These are phyloP conservation scores for Apoderus coryli DNA, from an alignment of 2,888 invertebrate genomes.

Conservation along the genomic window DNA sequence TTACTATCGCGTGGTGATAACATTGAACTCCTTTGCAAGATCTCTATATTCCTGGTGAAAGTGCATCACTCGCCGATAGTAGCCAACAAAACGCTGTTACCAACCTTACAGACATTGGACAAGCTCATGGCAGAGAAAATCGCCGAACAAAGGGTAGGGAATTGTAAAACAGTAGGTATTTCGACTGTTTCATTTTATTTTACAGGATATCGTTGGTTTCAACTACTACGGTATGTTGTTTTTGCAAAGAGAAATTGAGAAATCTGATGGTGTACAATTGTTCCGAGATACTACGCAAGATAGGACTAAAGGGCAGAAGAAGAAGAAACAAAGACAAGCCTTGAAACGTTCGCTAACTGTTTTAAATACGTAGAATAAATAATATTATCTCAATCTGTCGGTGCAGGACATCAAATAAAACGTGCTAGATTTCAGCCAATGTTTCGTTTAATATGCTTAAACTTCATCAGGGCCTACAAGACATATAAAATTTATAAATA, in stretches of 20 bases:
- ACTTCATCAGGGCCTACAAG: too few relatives aligned
- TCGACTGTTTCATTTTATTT: conserved; percentile 15
- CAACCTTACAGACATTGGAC: conserved; percentile 48
- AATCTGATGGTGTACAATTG: conserved; percentile 55
- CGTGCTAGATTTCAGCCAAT: too few relatives aligned
- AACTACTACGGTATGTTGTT: conserved; percentile 72
- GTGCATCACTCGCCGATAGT: conserved; percentile 69
- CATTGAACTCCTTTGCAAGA: conserved; percentile 61
- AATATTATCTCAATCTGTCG: too few relatives aligned
- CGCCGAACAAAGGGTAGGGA: conserved; percentile 44
- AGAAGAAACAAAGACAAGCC: conserved; percentile 44
- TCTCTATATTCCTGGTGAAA: conserved; percentile 60
- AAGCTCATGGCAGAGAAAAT: conserved; percentile 40
- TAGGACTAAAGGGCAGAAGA: conserved; percentile 47
- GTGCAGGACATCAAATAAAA: too few relatives aligned
- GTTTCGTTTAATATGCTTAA: too few relatives aligned
- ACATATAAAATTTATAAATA: too few relatives aligned
- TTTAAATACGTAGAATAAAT: conserved; percentile 14
- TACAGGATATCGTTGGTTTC: conserved; percentile 69
- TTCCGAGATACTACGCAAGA: conserved; percentile 61
- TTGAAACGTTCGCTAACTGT: conserved; percentile 44
- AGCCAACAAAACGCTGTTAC: conserved; percentile 51
- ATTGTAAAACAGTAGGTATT: conserved; percentile 2
- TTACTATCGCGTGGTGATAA: conserved; percentile 54
- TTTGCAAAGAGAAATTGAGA: conserved; percentile 61